A percentile compares a stretch with the other conserved stretches of the same genome.
Conservation (phyloP, 2,888 invertebrate species). For the Andrena trimmerana region DNA sequence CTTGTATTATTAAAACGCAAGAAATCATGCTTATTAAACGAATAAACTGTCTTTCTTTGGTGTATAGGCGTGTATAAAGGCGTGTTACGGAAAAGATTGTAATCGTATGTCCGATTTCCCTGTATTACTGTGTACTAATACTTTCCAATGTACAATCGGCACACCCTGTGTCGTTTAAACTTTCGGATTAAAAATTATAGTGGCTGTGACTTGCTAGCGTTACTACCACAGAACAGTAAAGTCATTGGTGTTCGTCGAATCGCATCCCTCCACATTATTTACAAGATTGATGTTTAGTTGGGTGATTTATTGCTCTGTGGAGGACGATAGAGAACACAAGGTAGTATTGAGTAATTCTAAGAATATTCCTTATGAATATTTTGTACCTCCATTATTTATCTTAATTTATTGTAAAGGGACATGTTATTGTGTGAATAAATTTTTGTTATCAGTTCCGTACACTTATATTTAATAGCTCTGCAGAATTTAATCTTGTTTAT, state of each 20-base stretch:
- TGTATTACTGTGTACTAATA: background rate
- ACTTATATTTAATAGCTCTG: background rate
- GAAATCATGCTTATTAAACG: conserved; percentile 3
- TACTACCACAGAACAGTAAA: conserved; percentile 26
- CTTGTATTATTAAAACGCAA: conserved; percentile 23
- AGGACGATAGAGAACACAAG: background rate
- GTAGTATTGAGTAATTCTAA: conserved; percentile 35
- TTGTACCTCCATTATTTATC: conserved; percentile 21
- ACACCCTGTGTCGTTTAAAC: background rate
- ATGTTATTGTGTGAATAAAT: conserved; percentile 54
- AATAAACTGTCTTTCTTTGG: conserved; percentile 13
- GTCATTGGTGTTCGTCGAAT: conserved; percentile 16
- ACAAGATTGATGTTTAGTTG: background rate
- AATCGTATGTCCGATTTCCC: conserved; percentile 13
- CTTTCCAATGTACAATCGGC: background rate
- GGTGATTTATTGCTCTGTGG: conserved; percentile 1
- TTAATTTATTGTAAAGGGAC: conserved; percentile 41
- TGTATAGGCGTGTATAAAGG: conserved; percentile 10
- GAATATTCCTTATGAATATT: conserved; percentile 37
- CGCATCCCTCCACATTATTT: background rate
- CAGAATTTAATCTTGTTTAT: background rate
- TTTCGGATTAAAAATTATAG: background rate
- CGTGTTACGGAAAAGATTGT: background rate
- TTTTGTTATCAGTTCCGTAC: conserved; percentile 25
- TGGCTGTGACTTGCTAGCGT: conserved; percentile 17